Base-by-base conservation (phyloP, 2,888 invertebrate species). In the Apoderus coryli region DNA sequence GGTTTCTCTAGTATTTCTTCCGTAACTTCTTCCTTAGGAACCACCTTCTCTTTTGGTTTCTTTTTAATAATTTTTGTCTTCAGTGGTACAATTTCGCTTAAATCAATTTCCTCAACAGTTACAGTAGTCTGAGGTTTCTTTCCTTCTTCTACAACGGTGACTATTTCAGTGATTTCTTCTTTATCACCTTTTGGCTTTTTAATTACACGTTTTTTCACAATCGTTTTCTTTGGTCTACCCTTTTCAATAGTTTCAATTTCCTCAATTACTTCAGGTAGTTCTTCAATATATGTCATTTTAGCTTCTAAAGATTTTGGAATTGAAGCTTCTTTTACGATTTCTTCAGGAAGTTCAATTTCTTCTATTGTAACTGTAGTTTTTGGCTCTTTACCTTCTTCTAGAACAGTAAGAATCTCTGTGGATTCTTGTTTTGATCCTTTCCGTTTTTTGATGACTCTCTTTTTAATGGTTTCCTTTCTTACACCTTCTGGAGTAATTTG, bases 331-430 rank as follows among this genome's bases (percentile, higher is more conserved):
- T 38, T 43, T 14, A 39, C 33, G 25, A 29, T 22, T 29, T 42
- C 36, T 30, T 37, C 38, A 23, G 48, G 45, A 11, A 47, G 37
- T 36, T 51, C 46, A 16, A 43, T 32, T 45, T 48, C 47, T 29
- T 45, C 39, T 9, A 54, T 48, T 24, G 44, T 44, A n/a, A 55
- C 49, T 26, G 56, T 52, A 32, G 45, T 54, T 22, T 57, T 45
- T 0, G 64, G 64, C 30, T 58, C 48, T 32, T 54, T 49, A 12
- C 57, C 59, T 31, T 61, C 60, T 44, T 59, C 53, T 43, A 48
- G 45, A 7, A 47, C 37, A 15, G 45, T 48, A 4, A 44, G 35
- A 16, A 46, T 42, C 36, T 47, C 39, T 4, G 47, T 51, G 25
- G 49, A 49, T 44, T 58, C 56, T 34, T 54, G 35, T 42, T 50